Percentiles rank a stretch among this genome's conserved stretches.
These are phyloP conservation scores for Pachyuromys duprasi DNA, from an alignment of 2,797 vertebrate species.

Conservation along the genomic window DNA sequence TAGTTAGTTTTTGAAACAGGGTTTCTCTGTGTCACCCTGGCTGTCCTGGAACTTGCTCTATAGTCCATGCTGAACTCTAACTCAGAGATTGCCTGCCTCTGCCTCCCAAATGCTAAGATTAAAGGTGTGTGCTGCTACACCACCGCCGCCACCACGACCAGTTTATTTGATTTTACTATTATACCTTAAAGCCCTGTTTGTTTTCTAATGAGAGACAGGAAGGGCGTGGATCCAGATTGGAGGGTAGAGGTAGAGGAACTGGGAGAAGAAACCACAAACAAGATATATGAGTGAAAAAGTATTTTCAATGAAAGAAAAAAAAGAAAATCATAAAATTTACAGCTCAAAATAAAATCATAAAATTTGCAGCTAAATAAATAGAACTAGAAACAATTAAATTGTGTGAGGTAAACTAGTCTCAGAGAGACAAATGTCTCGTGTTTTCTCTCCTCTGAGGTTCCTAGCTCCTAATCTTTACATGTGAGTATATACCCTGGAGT, in stretches of 20 bases:
- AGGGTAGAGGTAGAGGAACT: background rate
- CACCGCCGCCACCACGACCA: too few relatives aligned
- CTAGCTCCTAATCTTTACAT: background rate
- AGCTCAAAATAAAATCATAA: background rate
- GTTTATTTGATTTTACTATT: background rate
- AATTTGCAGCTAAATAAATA: background rate
- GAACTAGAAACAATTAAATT: background rate
- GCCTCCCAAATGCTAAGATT: background rate
- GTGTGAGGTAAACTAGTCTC: background rate
- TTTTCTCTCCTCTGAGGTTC: background rate
- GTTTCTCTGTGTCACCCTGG: background rate
- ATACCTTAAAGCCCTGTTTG: background rate
- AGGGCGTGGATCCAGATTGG: background rate
- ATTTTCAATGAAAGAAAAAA: background rate
- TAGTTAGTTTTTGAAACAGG: background rate
- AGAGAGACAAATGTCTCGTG: background rate
- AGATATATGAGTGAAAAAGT: background rate
- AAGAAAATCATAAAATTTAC: background rate
- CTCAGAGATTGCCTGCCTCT: background rate
- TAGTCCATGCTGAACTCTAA: background rate
- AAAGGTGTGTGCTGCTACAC: background rate
- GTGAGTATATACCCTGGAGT: background rate
- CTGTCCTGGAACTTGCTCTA: background rate
- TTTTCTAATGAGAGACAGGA: background rate
- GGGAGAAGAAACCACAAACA: background rate